These are phyloP conservation scores for Squalus acanthias DNA, from an alignment of 2,797 vertebrate species.

Conservation along the genomic window DNA sequence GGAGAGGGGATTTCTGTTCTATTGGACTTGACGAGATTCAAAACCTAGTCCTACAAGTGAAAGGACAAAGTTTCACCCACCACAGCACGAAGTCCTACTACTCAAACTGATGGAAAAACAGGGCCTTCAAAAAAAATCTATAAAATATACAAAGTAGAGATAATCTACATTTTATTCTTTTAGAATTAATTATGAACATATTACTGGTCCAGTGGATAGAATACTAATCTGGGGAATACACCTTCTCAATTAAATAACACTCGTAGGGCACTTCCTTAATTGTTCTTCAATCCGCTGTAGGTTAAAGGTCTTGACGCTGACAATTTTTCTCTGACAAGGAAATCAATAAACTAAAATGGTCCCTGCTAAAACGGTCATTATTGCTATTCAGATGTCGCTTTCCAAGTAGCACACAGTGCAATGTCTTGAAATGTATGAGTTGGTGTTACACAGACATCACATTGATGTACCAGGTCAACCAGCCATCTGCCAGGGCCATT, in stretches of 20 bases:
- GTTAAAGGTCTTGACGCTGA: not conserved
- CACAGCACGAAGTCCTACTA: not conserved
- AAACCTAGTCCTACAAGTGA: not conserved
- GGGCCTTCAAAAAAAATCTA: not conserved
- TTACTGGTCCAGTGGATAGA: not conserved
- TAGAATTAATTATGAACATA: not conserved
- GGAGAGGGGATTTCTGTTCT: not conserved
- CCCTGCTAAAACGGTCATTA: not conserved
- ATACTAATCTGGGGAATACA: not conserved
- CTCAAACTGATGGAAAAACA: not conserved
- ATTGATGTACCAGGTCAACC: not conserved
- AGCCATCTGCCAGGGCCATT: not conserved
- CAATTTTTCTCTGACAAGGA: not conserved
- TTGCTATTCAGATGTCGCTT: not conserved
- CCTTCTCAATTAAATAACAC: not conserved
- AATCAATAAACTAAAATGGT: not conserved
- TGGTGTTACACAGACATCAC: not conserved
- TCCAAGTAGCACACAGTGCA: not conserved
- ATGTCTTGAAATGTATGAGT: not conserved
- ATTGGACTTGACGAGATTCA: not conserved
- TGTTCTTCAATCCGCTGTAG: not conserved
- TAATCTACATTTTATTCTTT: not conserved
- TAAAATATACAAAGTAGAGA: not conserved
- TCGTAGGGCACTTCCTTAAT: not conserved
- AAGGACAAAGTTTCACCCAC: not conserved